Base-by-base conservation (phyloP, 2,888 invertebrate genomes). In the Drosophila birchii region DNA sequence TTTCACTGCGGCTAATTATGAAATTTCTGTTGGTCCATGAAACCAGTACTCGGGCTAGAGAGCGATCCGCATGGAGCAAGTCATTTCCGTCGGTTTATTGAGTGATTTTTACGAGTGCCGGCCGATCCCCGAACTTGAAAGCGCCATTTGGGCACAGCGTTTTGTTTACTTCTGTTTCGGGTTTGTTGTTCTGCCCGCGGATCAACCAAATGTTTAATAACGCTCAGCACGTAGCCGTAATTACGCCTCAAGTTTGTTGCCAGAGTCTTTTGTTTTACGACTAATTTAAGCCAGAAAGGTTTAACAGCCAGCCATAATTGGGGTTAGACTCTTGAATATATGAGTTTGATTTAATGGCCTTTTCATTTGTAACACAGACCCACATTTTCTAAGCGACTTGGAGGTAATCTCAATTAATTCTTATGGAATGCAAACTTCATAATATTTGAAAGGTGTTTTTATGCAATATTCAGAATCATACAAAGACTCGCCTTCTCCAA, bases 191-290 rank as follows among this genome's bases (percentile, higher is more conserved):
- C 67, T 67, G 29, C 41, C 16, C 4, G 26, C 26, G 56, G 55
- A 61, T 47, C 61, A 51, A 49, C 47, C 29, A 41, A 68, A 66
- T 75, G 80, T 20, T 70, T 49, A 57, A 61, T 78, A 51, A 64
- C 29, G 67, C 84, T 73, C 79, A 66, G 76, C 85, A 84, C 85
- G 76, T 81, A 75, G 60, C 16, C 43, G 73, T 75, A 81, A 81
- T 84, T 87, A 68, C 75, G 64, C 62, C 26, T 57, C 76, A 63
- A 78, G 88, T 89, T 89, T 69, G 77, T 76, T 76, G 80, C 80
- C 56, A 71, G 85, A 89, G 87, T 89, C 86, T 89, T 86, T 86
- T 87, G 84, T 82, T 79, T 81, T 67, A 62, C 58, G 73, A 53
- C 51, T 43, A 66, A 80, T 73, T 83, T 67, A 68, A 66, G 51